phyloP scores from a whole-genome alignment of 2,888 invertebrate species.

The Polyommatus icarus region DNA sequence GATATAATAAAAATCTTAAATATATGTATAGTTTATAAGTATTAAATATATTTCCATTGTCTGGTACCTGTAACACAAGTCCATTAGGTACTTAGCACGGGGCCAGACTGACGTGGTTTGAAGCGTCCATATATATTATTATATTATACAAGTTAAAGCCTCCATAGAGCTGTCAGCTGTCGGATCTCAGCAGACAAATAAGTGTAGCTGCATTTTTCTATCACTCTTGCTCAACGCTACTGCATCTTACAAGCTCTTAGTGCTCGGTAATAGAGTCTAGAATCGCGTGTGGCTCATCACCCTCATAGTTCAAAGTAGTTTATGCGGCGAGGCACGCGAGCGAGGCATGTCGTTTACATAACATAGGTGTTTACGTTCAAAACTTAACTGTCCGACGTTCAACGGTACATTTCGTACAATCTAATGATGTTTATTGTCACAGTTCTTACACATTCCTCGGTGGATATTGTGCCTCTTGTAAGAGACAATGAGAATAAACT shows the following conservation, averaged over 20 bases:
- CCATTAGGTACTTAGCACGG: too few relatives aligned
- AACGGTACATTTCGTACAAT: conserved; percentile 22
- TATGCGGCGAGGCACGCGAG: conserved; percentile 32
- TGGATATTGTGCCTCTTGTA: neutral
- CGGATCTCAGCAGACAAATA: neutral
- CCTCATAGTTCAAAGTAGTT: conserved; percentile 17
- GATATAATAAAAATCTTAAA: too few relatives aligned
- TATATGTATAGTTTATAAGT: too few relatives aligned
- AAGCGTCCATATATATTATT: too few relatives aligned
- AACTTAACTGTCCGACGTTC: conserved; percentile 10
- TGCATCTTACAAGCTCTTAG: neutral
- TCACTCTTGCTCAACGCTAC: neutral
- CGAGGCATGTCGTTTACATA: conserved; percentile 36
- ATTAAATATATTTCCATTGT: too few relatives aligned
- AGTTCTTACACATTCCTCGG: neutral
- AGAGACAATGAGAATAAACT: neutral
- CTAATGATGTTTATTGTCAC: neutral
- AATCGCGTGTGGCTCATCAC: neutral
- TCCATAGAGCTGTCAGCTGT: conserved; percentile 22
- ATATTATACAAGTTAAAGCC: neutral
- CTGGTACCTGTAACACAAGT: too few relatives aligned
- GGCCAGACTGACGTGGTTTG: too few relatives aligned
- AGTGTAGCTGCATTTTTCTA: conserved; percentile 12
- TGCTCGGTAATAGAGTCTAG: neutral
- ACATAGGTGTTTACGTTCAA: conserved; percentile 32